A percentile compares a stretch with the other conserved stretches of the same genome.
These are phyloP conservation scores for Catamblyrhynchus diadema DNA, from an alignment of 2,797 vertebrate species.

Conservation along the genomic window DNA sequence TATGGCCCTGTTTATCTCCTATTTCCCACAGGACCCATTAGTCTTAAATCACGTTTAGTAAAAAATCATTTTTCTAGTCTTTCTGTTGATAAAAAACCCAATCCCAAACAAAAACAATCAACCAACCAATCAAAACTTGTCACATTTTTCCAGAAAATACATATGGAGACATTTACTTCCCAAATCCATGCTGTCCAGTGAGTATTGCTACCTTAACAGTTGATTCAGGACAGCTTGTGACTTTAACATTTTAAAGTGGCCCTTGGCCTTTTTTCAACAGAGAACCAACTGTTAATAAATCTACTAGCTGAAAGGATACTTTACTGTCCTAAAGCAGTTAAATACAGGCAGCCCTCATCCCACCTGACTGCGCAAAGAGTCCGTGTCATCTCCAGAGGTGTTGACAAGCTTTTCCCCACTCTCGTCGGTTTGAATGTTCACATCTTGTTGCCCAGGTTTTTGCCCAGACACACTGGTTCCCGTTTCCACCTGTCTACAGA, in stretches of 20 bases:
- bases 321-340: neutral
- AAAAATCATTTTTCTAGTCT: neutral
- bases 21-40: neutral
- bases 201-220: neutral
- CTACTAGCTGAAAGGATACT: neutral
- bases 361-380: slow-evolving; percentile 79
- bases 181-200: neutral
- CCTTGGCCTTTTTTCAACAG: neutral
- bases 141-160: neutral
- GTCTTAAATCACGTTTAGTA: neutral
- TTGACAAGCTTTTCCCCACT: slow-evolving; percentile 43
- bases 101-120: neutral
- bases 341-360: neutral
- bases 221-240: neutral
- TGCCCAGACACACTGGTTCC: slow-evolving; percentile 67
- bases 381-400: slow-evolving; percentile 59
- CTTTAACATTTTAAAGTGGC: neutral
- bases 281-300: neutral
- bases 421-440: slow-evolving; percentile 65
- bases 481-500: slow-evolving; percentile 50
- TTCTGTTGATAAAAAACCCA: neutral
- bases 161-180: neutral
- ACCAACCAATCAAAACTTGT: neutral
- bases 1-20: neutral
- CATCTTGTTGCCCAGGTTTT: slow-evolving; percentile 60